Conservation (phyloP, 2,113 vertebrate genomes). For the Aythya baeri region DNA sequence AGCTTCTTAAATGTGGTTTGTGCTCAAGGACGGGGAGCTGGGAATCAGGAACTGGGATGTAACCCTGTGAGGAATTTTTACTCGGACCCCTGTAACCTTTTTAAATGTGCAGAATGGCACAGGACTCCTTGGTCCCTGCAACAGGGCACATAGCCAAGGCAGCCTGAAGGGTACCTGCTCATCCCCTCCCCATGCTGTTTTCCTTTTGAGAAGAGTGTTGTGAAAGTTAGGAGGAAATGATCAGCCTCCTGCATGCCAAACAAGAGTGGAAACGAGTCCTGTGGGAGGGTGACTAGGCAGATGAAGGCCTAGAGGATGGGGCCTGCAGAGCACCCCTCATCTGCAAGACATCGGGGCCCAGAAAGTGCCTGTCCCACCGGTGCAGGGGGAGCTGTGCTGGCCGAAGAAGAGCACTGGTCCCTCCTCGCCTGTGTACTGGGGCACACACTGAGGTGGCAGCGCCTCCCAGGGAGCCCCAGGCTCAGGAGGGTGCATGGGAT, state of each 20-base stretch:
- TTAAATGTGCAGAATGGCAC: not conserved
- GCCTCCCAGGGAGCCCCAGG: too few species aligned
- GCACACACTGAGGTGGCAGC: not conserved
- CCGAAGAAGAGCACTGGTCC: not conserved
- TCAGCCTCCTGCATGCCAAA: not conserved
- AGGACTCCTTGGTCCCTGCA: not conserved
- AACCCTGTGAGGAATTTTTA: not conserved
- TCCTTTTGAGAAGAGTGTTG: not conserved
- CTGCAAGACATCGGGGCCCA: not conserved
- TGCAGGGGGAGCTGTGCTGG: not conserved
- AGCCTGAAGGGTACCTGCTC: not conserved
- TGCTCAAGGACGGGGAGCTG: not conserved
- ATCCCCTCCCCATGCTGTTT: not conserved
- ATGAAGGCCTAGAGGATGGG: not conserved
- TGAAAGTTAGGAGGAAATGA: not conserved
- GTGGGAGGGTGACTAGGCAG: not conserved
- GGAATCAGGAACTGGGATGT: not conserved
- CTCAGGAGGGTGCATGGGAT: not conserved
- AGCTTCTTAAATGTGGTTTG: not conserved
- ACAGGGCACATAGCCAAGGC: not conserved
- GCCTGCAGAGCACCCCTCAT: not conserved
- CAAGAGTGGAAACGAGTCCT: constrained; percentile 11
- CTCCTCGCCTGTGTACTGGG: not conserved
- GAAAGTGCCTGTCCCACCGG: not conserved
- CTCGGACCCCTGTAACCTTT: not conserved